Evolutionary conservation across 1,140 invertebrate genomes (phyloP).

Genomic region (Sweltsa coloradensis): DNA sequence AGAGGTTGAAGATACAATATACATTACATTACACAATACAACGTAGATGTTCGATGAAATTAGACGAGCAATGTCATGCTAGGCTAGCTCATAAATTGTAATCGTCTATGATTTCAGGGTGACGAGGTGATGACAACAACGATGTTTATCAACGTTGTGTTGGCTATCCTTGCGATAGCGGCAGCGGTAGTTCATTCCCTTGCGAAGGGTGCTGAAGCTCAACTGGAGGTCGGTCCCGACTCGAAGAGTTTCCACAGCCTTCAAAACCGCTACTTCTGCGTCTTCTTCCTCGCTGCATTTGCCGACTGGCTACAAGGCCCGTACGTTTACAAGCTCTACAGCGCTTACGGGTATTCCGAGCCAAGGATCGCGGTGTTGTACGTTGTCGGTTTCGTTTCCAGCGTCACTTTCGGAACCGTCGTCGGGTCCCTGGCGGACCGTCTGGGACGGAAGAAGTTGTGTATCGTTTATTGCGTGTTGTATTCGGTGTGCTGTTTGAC

Average conservation of each 20-base stretch:
- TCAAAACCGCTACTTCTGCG: conserved; percentile 44
- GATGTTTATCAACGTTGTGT: no score
- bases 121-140: no score
- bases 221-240: no score
- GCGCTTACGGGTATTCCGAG: conserved; percentile 49
- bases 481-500: conserved; percentile 49
- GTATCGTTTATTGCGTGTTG: conserved; percentile 43
- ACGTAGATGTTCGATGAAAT: no score
- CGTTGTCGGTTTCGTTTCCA: conserved; percentile 52
- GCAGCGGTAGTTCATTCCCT: no score
- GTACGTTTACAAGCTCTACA: conserved; percentile 56
- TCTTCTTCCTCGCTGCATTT: conserved; percentile 48
- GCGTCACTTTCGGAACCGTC: conserved; percentile 49
- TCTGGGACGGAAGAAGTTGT: conserved; percentile 38
- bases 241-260: conserved; percentile 30
- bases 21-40: no score
- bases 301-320: conserved; percentile 63
- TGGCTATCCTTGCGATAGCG: no score
- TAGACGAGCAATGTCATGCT: no score
- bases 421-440: conserved; percentile 47
- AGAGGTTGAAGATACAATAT: no score
- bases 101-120: no score
- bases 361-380: conserved; percentile 48
- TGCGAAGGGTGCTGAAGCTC: no score
- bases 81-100: no score